Base-by-base conservation (phyloP, 2,888 invertebrate species). In the Dolichopus griseipennis region DNA sequence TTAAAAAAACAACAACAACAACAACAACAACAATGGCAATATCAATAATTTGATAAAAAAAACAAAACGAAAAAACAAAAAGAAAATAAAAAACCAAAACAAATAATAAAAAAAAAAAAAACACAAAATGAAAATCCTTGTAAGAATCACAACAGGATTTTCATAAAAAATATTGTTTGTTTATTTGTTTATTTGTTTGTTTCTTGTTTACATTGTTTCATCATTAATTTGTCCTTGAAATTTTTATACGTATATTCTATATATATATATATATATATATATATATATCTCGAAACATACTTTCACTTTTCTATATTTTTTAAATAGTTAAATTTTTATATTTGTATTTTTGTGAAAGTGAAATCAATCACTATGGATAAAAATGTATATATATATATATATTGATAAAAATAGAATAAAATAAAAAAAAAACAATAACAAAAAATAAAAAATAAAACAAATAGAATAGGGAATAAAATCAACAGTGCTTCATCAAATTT, bases 171-270 rank as follows among this genome's bases (percentile, higher is more conserved):
- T 4, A 4, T 27, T 5, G n/a, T 12, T 52, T 52, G 52, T 52
- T 52, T 52, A 52, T 52, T 52, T 52, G 52, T 52, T 52, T 52
- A 18, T 52, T 52, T 52, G 18, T 52, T 52, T 52, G 52, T 52
- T 52, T 18, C 2, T 52, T n/a, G 15, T 52, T 52, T 52, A 18
- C 15, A 18, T 52, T 52, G 52, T 52, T 52, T 52, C 52, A 52
- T 52, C 52, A 52, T 52, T 52, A 52, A 52, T n/a, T 6, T 52
- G 52, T 52, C 52, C 52, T 52, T 52, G 52, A 52, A 43, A 52
- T 52, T 52, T 52, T 52, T 52, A 7, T 52, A 27, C 27, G 15
- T 52, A 1, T 15, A 4, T 52, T 15, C 52, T 52, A 18, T 52
- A n/a, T n/a, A n/a, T n/a, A n/a, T n/a, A n/a, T n/a, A n/a, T n/a